Evolutionary conservation across 1,140 invertebrate genomes (phyloP), one percentile per base, ranked within the genome.

Genomic region (Chlorops oryzae): DNA sequence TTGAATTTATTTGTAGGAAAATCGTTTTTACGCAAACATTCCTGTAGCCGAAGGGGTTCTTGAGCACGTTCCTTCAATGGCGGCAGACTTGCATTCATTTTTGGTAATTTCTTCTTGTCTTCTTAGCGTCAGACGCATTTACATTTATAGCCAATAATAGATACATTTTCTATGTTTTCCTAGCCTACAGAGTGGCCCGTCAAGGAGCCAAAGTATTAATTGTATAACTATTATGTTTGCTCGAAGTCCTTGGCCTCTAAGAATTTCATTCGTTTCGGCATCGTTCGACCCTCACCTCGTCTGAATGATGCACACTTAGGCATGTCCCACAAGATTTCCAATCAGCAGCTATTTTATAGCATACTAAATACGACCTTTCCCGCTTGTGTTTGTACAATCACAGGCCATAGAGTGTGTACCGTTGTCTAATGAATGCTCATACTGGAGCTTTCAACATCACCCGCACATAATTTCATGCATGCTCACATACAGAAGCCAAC

Each of bases 281-380:
- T n/a, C n/a, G n/a, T n/a, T n/a, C n/a, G n/a, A n/a, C n/a, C n/a
- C n/a, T n/a, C n/a, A n/a, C n/a, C n/a, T n/a, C n/a, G n/a, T n/a
- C n/a, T n/a, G n/a, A n/a, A n/a, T n/a, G n/a, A n/a, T n/a, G n/a
- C n/a, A n/a, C n/a, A n/a, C n/a, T n/a, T n/a, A n/a, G n/a, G n/a
- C 22, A 47, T 47, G 34, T 47, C 45, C 45, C 45, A 47, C 42
- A 47, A 47, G 45, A 47, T 47, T 47, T 47, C 45, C 45, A 47
- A 47, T 47, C 45, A 47, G 45, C 45, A 47, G 28, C 34, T 47
- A 37, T 37, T 47, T 47, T 37, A 37, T 21, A 13, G 27, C 27
- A 32, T n/a, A 32, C 27, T 9, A 32, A 32, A 9, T 23, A 5
- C 39, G 1, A 17, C 17, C 24, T 12, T 24, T 28, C 2, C n/a